A percentile compares a stretch with the other conserved stretches of the same genome.
Evolutionary conservation across 1,140 invertebrate genomes (phyloP).

Genomic region (Zaprionus nigranus): DNA sequence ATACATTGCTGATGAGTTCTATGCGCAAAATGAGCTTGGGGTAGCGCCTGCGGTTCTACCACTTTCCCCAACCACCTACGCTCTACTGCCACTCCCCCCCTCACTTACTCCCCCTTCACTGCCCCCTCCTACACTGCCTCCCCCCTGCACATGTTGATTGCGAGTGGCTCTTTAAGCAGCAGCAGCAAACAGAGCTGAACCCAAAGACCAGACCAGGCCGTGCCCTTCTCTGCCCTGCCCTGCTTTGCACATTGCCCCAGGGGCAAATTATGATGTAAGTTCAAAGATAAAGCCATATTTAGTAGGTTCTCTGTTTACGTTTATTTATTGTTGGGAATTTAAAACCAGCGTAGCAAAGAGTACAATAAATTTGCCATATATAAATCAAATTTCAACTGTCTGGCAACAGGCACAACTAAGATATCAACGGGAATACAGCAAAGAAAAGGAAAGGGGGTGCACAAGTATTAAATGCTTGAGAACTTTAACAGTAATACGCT

Average conservation of each 20-base stretch:
- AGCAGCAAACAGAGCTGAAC: not conserved
- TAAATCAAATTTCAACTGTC: not conserved
- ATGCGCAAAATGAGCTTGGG: conserved; percentile 2
- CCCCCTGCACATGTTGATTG: not conserved
- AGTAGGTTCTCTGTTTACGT: conserved; percentile 1
- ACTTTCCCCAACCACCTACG: not conserved
- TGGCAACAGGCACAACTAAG: not conserved
- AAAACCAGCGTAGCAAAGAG: too few relatives aligned
- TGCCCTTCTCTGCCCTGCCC: too few relatives aligned
- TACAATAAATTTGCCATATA: not conserved
- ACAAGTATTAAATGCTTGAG: too few relatives aligned
- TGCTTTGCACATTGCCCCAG: not conserved
- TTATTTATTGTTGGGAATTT: not conserved
- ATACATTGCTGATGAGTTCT: conserved; percentile 35
- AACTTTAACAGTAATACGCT: too few relatives aligned
- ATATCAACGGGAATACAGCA: not conserved
- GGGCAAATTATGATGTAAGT: conserved; percentile 10
- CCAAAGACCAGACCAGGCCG: not conserved
- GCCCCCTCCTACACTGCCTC: not conserved
- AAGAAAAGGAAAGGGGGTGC: too few relatives aligned
- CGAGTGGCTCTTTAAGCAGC: not conserved
- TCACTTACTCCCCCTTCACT: not conserved
- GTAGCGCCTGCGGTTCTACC: conserved; percentile 5
- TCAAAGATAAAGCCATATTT: conserved; percentile 10
- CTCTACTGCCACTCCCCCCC: not conserved